phyloP scores from a whole-genome alignment of 92 coral and sea anemone species.

The Montipora capitata region DNA sequence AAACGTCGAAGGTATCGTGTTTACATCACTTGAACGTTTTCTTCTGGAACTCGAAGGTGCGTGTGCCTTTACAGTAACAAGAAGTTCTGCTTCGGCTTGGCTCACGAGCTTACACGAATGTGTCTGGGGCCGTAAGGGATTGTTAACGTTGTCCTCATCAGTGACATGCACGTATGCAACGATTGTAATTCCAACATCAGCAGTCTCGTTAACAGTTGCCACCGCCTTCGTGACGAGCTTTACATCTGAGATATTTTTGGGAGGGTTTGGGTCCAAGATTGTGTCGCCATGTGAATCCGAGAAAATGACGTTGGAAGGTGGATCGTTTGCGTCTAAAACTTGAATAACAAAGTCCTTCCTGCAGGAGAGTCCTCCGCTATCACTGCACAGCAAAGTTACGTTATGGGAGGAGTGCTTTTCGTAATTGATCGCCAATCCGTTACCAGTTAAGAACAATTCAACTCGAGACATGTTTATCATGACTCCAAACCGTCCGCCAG shows the following conservation, averaged over 20 bases:
- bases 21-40: constrained; percentile 38
- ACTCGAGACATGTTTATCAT: constrained; percentile 37
- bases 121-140: constrained; percentile 71
- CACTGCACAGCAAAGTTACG: constrained; percentile 68
- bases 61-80: constrained; percentile 65
- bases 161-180: constrained; percentile 75
- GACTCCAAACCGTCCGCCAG: constrained; percentile 75
- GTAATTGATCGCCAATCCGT: constrained; percentile 72
- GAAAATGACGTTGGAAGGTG: constrained; percentile 71
- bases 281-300: constrained; percentile 78
- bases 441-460: constrained; percentile 63
- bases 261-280: constrained; percentile 72
- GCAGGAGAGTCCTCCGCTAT: constrained; percentile 71
- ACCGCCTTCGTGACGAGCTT: constrained; percentile 62
- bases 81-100: constrained; percentile 72
- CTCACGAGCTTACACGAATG: constrained; percentile 79
- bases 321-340: constrained; percentile 77
- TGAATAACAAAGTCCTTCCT: constrained; percentile 52
- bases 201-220: constrained; percentile 81
- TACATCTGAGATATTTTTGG: constrained; percentile 45
- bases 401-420: constrained; percentile 68
- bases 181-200: constrained; percentile 73
- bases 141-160: constrained; percentile 72
- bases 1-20: constrained; percentile 65
- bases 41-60: constrained; percentile 51